Evolutionary conservation across 2,888 invertebrate species (phyloP).

Genomic region (Heteropelma amictum): DNA sequence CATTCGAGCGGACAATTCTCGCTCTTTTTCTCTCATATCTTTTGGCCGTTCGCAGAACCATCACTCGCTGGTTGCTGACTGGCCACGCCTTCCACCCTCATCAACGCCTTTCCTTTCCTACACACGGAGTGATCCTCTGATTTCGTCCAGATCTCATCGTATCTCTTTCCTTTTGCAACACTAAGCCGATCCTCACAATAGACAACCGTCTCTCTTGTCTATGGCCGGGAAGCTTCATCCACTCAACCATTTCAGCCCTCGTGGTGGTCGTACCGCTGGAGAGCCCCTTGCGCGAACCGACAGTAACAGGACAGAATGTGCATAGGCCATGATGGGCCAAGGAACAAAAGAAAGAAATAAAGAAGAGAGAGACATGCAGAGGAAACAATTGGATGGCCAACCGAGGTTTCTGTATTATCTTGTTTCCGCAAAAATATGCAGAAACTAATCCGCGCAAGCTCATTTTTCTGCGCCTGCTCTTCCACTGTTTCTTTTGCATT

Average conservation of each 20-base stretch:
- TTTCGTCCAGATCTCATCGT: slow-evolving; percentile 49
- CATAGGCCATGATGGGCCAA: slow-evolving; percentile 48
- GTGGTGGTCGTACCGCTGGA: slow-evolving; percentile 57
- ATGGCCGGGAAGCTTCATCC: slow-evolving; percentile 56
- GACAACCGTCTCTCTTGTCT: slow-evolving; percentile 47
- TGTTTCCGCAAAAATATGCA: slow-evolving; percentile 75
- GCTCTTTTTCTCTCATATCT: slow-evolving; percentile 56
- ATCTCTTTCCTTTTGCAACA: slow-evolving; percentile 31
- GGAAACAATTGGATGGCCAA: slow-evolving; percentile 61
- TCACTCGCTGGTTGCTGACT: slow-evolving; percentile 65
- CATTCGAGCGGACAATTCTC: slow-evolving; percentile 31
- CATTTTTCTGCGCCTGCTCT: slow-evolving; percentile 64
- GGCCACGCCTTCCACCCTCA: slow-evolving; percentile 53
- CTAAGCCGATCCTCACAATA: slow-evolving; percentile 14
- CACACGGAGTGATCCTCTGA: slow-evolving; percentile 34
- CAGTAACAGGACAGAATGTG: slow-evolving; percentile 60
- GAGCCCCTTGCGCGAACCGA: slow-evolving; percentile 55
- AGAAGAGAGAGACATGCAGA: background rate
- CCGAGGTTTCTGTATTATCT: slow-evolving; percentile 74
- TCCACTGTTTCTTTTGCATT: slow-evolving; percentile 32
- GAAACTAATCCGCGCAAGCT: slow-evolving; percentile 74
- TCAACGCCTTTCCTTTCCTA: slow-evolving; percentile 5
- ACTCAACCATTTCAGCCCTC: slow-evolving; percentile 57
- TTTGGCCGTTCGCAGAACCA: slow-evolving; percentile 71
- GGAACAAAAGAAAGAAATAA: background rate